Base-by-base conservation (phyloP, 2,797 vertebrate genomes). In the Centropyge bicolor region DNA sequence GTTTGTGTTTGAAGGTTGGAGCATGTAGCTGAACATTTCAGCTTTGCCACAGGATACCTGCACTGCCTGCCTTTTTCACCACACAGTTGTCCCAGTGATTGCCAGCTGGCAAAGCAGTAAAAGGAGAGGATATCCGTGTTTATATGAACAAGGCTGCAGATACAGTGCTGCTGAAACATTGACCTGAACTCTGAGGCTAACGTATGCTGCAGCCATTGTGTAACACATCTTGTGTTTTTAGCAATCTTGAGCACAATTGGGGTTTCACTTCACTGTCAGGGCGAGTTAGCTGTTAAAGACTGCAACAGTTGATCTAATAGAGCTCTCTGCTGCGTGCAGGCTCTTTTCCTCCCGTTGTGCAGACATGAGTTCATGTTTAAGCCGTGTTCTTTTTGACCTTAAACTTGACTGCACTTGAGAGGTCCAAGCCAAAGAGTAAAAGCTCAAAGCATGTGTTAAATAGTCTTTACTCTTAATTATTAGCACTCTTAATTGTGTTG, bases 401-500 rank as follows among this genome's bases (percentile, higher is more conserved):
- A 83, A 92, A 93, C 90, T 92, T 93, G 92, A 93, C 92, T 82
- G 85, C 89, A 90, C 80, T 91, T 80, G 60, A 91, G 52, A 89
- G 90, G 91, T 92, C 90, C 65, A 80, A 65, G 56, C 60, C 57
- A 59, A 66, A 80, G 78, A 79, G 78, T 84, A 61, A n/a, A 74
- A 82, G 70, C 77, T 91, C 76, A 88, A 91, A 90, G 84, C 85
- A 84, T 77, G 82, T 78, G 46, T 88, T 89, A 83, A 90, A 86
- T 74, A 71, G 52, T 40, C 59, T 20, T 43, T 67, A 41, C 71
- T 81, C 64, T 87, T 84, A 77, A 88, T 92, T 90, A 84, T 85
- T 80, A 76, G 66, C 60, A 3, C 27, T 86, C 79, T 64, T 87
- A 88, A 91, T 86, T 88, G 86, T 82, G 76, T 84, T 89, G 81